A percentile compares a stretch with the other conserved stretches of the same genome.
These are phyloP conservation scores for Chunga burmeisteri DNA, from an alignment of 2,113 vertebrate species.

Conservation along the genomic window DNA sequence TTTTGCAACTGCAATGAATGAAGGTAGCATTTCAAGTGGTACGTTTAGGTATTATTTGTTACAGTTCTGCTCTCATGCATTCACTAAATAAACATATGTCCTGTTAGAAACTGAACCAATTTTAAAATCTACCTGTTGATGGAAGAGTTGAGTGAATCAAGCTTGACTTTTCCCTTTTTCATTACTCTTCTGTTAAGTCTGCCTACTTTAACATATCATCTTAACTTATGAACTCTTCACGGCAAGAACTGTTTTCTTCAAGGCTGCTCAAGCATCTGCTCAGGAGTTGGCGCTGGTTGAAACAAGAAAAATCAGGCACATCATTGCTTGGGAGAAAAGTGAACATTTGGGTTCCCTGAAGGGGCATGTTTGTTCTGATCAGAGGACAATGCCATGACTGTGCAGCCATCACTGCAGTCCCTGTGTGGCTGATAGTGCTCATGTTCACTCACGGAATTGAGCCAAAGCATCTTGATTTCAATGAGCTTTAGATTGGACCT, in stretches of 20 bases:
- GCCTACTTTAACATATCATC: not conserved
- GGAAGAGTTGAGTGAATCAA: not conserved
- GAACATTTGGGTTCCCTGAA: not conserved
- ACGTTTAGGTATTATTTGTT: not conserved
- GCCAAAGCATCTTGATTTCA: not conserved
- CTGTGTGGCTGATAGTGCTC: not conserved
- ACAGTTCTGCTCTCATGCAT: not conserved
- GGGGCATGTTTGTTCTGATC: not conserved
- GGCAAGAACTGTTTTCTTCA: not conserved
- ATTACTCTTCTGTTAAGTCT: not conserved
- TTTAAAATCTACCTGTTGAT: not conserved
- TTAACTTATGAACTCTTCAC: not conserved
- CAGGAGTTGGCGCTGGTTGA: not conserved
- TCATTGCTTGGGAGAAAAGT: not conserved
- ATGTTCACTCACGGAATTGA: not conserved
- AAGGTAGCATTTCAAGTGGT: not conserved
- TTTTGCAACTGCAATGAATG: not conserved
- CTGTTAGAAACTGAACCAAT: not conserved
- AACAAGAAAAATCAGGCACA: not conserved
- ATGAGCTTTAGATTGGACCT: no score
- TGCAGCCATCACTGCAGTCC: not conserved
- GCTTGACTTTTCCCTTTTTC: not conserved
- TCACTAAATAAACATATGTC: not conserved
- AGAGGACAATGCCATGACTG: not conserved
- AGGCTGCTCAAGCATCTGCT: not conserved